Evolutionary conservation across 2,888 invertebrate genomes (phyloP), one percentile per base, ranked within the genome.

Genomic region (Epiblema foenella): DNA sequence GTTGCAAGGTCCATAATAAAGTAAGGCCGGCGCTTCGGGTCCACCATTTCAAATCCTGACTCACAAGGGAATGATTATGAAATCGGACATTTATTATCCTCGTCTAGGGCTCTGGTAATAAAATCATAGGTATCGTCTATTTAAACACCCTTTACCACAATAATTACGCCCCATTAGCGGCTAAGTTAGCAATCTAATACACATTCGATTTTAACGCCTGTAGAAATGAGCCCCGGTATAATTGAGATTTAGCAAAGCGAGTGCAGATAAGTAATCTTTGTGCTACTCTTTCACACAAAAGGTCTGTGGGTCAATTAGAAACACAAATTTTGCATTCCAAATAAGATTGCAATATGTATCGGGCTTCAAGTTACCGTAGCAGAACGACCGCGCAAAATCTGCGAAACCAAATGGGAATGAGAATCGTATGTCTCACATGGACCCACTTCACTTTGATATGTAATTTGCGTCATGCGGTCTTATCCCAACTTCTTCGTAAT

Each of bases 211-310:
- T n/a, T 46, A n/a, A n/a, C 46, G 46, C n/a, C n/a, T n/a, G n/a
- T 46, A 8, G 46, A n/a, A n/a, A n/a, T 46, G 46, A 8, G 46
- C 7, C 46, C n/a, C 7, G 15, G 46, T 12, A 12, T 46, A 46
- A 46, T 46, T 15, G 46, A 46, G 46, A 46, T 46, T 46, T 46
- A 46, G 46, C 46, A n/a, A 46, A 46, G 46, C 46, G 46, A 46
- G 46, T 46, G 46, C 46, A 46, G 46, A 46, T 46, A 46, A 46
- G 46, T 46, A 46, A 46, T 46, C 46, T 46, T 46, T n/a, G 46
- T 15, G 46, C n/a, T 15, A 46, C 46, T 46, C 46, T 46, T 46
- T 46, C n/a, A 33, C 33, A 33, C 33, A 46, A 46, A 46, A 46
- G 46, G 46, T 7, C 15, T n/a, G 46, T 15, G 46, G n/a, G 46